These are phyloP conservation scores for Ceyx margarethae DNA, from an alignment of 2,113 vertebrate genomes.

Conservation along the genomic window DNA sequence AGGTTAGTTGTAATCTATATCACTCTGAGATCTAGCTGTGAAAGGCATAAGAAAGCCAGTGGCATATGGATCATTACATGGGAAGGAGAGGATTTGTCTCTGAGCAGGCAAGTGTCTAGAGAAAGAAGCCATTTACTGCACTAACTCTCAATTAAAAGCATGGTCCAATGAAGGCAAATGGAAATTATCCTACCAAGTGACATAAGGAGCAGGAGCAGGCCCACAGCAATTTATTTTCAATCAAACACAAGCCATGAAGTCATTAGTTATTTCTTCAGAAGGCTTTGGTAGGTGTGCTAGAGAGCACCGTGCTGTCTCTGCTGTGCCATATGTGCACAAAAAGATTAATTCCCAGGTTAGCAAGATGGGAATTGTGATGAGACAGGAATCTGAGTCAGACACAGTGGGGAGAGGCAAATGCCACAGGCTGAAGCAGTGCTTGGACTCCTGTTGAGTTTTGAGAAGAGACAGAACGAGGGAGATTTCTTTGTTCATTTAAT, in stretches of 20 bases:
- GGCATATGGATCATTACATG: not conserved
- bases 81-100: not conserved
- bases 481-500: not conserved
- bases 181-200: not conserved
- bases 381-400: slow-evolving; percentile 43
- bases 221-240: slow-evolving; percentile 30
- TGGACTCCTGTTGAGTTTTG: slow-evolving; percentile 28
- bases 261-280: slow-evolving; percentile 45
- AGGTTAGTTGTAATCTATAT: not conserved
- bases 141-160: not conserved
- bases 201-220: not conserved
- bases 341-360: slow-evolving; percentile 61
- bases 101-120: not conserved
- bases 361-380: slow-evolving; percentile 30
- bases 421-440: not conserved
- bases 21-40: not conserved
- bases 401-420: slow-evolving; percentile 23
- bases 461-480: not conserved
- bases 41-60: not conserved
- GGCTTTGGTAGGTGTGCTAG: slow-evolving; percentile 19
- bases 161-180: not conserved
- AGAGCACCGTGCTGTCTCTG: not conserved
- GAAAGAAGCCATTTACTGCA: not conserved
- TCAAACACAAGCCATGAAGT: slow-evolving; percentile 17
- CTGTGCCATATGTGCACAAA: slow-evolving; percentile 17